Conservation (phyloP, 2,113 vertebrate genomes). For the Rhombomys opimus region DNA sequence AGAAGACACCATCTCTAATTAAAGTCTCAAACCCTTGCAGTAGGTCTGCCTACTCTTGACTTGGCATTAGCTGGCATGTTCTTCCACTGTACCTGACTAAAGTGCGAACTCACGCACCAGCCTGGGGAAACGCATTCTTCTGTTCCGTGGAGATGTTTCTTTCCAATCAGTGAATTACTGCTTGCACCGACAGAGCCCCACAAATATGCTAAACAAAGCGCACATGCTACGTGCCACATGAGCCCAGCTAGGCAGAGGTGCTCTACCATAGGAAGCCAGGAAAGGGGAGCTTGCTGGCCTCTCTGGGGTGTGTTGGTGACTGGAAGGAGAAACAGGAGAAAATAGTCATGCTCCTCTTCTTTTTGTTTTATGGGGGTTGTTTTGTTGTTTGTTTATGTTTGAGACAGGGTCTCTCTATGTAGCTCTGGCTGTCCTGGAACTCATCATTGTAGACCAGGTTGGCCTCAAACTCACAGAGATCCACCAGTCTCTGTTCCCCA, state of each 20-base stretch:
- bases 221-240: too few relatives aligned
- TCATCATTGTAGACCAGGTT: neutral
- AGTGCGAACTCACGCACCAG: neutral
- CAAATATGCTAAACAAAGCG: neutral
- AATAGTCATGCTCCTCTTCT: neutral
- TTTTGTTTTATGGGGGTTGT: neutral
- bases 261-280: neutral
- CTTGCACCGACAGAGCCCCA: neutral
- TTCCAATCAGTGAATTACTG: neutral
- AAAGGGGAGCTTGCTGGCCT: neutral
- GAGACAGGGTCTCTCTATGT: neutral
- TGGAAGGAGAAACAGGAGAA: neutral
- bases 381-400: neutral
- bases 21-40: neutral
- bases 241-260: neutral
- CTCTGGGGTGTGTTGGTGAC: neutral
- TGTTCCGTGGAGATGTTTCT: neutral
- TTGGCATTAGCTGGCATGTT: constrained; percentile 20
- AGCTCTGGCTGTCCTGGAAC: neutral
- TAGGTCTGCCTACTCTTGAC: neutral
- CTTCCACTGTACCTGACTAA: neutral
- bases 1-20: neutral
- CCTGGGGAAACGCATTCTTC: neutral
- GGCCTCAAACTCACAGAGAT: neutral
- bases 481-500: neutral